phyloP scores from a whole-genome alignment of 2,113 vertebrate genomes.

The Mungos mungo region DNA sequence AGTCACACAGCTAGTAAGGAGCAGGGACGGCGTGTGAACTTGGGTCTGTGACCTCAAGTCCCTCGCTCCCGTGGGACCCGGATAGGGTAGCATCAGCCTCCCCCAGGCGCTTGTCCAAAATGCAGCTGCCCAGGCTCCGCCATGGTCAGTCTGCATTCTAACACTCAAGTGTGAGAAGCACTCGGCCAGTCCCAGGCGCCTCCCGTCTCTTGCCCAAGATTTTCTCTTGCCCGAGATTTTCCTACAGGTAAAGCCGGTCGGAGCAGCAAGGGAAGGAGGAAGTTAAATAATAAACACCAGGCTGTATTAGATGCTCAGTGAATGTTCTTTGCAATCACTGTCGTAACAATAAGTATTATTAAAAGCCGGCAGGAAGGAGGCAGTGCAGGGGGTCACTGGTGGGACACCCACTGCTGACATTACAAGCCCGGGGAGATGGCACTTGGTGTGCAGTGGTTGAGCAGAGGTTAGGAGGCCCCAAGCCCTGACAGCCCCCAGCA shows the following conservation, averaged over 20 bases:
- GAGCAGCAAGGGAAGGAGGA: background rate
- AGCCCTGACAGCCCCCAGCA: background rate
- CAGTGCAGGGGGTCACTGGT: background rate
- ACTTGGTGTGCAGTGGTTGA: background rate
- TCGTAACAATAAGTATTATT: background rate
- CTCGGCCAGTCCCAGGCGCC: accelerated
- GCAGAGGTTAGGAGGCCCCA: background rate
- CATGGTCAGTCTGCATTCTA: background rate
- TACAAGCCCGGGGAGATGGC: background rate
- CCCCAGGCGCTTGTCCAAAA: background rate
- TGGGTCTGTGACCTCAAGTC: background rate
- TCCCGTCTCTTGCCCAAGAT: no score
- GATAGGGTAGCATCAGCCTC: no score
- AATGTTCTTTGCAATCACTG: background rate
- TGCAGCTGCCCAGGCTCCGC: background rate
- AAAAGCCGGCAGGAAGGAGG: background rate
- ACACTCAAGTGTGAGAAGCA: background rate
- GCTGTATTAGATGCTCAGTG: background rate
- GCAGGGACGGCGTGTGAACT: background rate
- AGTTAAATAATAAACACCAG: background rate
- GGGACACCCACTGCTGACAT: background rate
- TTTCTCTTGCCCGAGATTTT: background rate
- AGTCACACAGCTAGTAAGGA: background rate
- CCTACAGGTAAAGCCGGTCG: background rate
- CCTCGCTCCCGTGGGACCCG: background rate